Percentiles rank a stretch among this genome's conserved stretches.
Conservation (phyloP, 2,888 invertebrate species). For the Boloria euphrosyne region DNA sequence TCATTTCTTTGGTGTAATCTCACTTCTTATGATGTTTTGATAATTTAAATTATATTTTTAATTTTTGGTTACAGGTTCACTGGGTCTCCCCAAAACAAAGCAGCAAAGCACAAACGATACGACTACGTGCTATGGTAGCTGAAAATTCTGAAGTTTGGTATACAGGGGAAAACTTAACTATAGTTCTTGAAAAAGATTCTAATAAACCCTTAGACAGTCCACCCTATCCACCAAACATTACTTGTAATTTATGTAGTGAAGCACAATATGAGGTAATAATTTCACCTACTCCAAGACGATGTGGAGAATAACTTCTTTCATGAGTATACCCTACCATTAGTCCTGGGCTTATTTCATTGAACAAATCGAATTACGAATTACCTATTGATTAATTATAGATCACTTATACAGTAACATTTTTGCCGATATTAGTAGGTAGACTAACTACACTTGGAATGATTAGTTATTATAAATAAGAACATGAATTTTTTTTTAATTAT, state of each 20-base stretch:
- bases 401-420: no score
- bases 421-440: no score
- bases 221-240: constrained; percentile 47
- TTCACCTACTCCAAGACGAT: not conserved
- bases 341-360: no score
- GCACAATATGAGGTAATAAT: constrained; percentile 69
- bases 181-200: constrained; percentile 58
- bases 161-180: constrained; percentile 55
- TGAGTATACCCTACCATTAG: no score
- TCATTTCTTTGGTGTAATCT: not conserved
- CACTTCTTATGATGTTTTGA: not conserved
- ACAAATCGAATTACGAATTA: no score
- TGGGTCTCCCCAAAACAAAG: constrained; percentile 70
- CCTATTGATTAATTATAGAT: no score
- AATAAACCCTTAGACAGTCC: constrained; percentile 60
- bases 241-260: constrained; percentile 68
- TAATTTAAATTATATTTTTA: not conserved
- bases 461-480: no score
- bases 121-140: constrained; percentile 71
- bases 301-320: no score
- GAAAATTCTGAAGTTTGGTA: constrained; percentile 73
- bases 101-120: constrained; percentile 51
- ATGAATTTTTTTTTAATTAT: no score
- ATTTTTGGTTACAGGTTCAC: constrained; percentile 56
- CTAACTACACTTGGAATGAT: no score